phyloP scores from a whole-genome alignment of 2,888 invertebrate genomes.

The Bombylius major region DNA sequence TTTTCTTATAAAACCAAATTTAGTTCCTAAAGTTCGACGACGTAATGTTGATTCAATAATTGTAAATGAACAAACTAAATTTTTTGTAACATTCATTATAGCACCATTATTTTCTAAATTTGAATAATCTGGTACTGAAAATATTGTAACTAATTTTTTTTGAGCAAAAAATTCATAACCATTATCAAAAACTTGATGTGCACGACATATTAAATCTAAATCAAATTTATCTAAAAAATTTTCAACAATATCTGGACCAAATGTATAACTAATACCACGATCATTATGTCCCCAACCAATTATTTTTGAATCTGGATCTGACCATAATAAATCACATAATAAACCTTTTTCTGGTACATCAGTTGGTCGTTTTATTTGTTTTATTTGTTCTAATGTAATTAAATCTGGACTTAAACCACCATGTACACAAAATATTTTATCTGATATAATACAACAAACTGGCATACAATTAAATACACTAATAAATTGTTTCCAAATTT shows the following conservation, averaged over 20 bases:
- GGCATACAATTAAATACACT: background rate
- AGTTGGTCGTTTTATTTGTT: background rate
- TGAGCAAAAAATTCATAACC: constrained; percentile 96
- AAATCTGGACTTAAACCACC: background rate
- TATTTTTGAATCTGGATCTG: background rate
- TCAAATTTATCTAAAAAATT: constrained; percentile 69
- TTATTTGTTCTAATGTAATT: background rate
- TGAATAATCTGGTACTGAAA: constrained; percentile 84
- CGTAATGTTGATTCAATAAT: constrained; percentile 17
- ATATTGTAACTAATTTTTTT: constrained; percentile 77
- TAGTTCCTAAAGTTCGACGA: background rate
- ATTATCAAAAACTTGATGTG: constrained; percentile 97
- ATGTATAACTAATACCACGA: background rate
- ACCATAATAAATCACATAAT: background rate
- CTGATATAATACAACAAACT: background rate
- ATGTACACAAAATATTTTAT: background rate
- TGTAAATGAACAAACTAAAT: constrained; percentile 87
- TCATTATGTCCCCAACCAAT: background rate
- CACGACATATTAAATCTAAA: constrained; percentile 95
- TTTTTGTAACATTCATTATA: constrained; percentile 97
- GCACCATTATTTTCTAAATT: constrained; percentile 73
- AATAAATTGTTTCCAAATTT: background rate
- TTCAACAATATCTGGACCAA: constrained; percentile 10
- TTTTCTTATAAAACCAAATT: background rate
- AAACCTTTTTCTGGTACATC: background rate